phyloP scores from a whole-genome alignment of 2,113 vertebrate genomes.

The Hoplias malabaricus region DNA sequence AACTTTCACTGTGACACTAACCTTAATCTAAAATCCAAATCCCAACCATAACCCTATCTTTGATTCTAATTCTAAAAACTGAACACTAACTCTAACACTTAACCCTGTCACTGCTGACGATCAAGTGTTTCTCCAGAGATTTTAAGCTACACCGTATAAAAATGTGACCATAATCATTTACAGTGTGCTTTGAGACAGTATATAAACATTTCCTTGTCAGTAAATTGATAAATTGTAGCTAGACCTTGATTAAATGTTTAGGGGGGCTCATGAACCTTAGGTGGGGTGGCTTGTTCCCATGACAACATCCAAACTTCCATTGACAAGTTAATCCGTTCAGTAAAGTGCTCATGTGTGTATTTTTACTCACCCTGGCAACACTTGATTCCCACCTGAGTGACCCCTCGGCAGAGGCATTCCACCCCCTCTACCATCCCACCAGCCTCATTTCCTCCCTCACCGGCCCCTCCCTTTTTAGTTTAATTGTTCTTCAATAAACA shows the following conservation, averaged over 20 bases:
- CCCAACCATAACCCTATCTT: too few relatives aligned
- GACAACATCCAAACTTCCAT: conserved; percentile 66
- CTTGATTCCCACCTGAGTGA: conserved; percentile 48
- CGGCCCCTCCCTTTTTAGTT: neutral
- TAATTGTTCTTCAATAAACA: conserved; percentile 39
- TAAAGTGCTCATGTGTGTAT: conserved; percentile 47
- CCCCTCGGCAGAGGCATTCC: conserved; percentile 18
- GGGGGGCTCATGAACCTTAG: neutral
- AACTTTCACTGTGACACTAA: too few relatives aligned
- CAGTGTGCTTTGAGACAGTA: too few relatives aligned
- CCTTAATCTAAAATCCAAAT: too few relatives aligned
- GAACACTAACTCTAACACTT: too few relatives aligned
- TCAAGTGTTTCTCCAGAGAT: too few relatives aligned
- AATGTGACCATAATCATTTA: too few relatives aligned
- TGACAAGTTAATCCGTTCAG: conserved; percentile 64
- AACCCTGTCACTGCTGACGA: too few relatives aligned
- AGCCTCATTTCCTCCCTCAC: conserved; percentile 14
- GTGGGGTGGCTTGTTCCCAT: conserved; percentile 53
- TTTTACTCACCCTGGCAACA: conserved; percentile 60
- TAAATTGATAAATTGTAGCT: neutral
- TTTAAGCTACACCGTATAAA: too few relatives aligned
- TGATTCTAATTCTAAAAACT: too few relatives aligned
- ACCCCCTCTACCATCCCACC: conserved; percentile 37
- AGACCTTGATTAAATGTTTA: neutral
- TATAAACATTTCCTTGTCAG: neutral